These are phyloP conservation scores for Andrena trimmerana DNA, from an alignment of 2,888 invertebrate genomes.

Conservation along the genomic window DNA sequence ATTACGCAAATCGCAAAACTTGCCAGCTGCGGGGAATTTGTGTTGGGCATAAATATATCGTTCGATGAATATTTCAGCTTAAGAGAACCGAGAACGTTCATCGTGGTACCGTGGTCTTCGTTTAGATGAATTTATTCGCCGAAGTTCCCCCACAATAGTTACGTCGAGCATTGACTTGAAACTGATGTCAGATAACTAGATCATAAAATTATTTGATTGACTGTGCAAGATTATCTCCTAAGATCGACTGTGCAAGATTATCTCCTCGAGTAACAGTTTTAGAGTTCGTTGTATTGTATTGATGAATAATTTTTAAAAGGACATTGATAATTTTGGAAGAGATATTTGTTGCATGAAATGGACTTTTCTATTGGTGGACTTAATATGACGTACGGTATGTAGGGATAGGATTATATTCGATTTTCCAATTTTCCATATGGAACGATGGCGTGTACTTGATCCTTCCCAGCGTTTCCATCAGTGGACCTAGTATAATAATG, in stretches of 20 bases:
- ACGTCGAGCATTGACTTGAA: not conserved
- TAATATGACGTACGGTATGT: no score
- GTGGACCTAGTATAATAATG: not conserved
- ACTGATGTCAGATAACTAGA: no score
- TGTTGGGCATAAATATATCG: slow-evolving; percentile 25
- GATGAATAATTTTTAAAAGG: no score
- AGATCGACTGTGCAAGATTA: no score
- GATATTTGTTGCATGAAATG: no score
- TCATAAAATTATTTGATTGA: no score
- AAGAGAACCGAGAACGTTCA: not conserved
- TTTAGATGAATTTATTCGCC: not conserved
- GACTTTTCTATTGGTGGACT: no score
- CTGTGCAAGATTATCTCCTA: no score
- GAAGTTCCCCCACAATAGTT: not conserved
- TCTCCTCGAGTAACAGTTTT: no score
- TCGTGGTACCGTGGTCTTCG: not conserved
- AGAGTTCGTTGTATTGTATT: no score
- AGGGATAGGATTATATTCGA: not conserved
- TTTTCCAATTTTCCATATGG: not conserved
- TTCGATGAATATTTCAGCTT: slow-evolving; percentile 15
- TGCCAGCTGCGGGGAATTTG: slow-evolving; percentile 17
- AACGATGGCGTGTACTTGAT: slow-evolving; percentile 12
- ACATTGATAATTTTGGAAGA: no score
- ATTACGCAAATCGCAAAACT: slow-evolving; percentile 26
- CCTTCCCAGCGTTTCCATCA: slow-evolving; percentile 32